These are phyloP conservation scores for Catharus fuscescens DNA, from an alignment of 2,113 vertebrate genomes.

Conservation along the genomic window DNA sequence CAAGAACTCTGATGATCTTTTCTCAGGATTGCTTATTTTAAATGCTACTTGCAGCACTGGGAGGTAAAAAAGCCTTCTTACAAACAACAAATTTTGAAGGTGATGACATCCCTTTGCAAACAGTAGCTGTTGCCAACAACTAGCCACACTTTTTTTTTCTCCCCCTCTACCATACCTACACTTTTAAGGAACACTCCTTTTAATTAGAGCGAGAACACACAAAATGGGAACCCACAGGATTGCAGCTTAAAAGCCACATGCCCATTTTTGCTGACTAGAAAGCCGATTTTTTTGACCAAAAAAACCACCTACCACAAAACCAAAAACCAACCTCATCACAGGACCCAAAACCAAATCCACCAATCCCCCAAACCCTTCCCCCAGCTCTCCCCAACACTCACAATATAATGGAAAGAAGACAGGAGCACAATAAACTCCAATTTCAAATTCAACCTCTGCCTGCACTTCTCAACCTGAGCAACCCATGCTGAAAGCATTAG, in stretches of 20 bases:
- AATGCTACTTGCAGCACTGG: constrained; percentile 14
- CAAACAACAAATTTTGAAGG: constrained; percentile 53
- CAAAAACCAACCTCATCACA: not conserved
- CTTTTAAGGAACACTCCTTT: not conserved
- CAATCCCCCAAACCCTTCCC: not conserved
- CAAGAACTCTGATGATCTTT: constrained; percentile 57
- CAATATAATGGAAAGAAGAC: not conserved
- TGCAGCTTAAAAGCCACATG: not conserved
- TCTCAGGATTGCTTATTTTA: constrained; percentile 58
- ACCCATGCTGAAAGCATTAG: not conserved
- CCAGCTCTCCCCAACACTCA: not conserved
- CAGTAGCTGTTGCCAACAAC: constrained; percentile 46
- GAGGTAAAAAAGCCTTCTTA: constrained; percentile 48
- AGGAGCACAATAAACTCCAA: not conserved
- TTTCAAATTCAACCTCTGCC: not conserved
- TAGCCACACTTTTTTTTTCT: constrained; percentile 30
- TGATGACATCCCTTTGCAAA: constrained; percentile 61
- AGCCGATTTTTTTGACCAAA: not conserved
- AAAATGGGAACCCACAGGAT: not conserved
- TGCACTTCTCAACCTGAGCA: not conserved
- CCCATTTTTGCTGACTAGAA: not conserved
- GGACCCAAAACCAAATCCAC: not conserved
- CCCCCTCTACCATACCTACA: not conserved
- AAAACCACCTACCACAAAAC: not conserved
- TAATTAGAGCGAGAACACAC: not conserved